A percentile compares a stretch with the other conserved stretches of the same genome.
Evolutionary conservation across 2,113 vertebrate species (phyloP).

Genomic region (Dunckerocampus dactyliophorus): DNA sequence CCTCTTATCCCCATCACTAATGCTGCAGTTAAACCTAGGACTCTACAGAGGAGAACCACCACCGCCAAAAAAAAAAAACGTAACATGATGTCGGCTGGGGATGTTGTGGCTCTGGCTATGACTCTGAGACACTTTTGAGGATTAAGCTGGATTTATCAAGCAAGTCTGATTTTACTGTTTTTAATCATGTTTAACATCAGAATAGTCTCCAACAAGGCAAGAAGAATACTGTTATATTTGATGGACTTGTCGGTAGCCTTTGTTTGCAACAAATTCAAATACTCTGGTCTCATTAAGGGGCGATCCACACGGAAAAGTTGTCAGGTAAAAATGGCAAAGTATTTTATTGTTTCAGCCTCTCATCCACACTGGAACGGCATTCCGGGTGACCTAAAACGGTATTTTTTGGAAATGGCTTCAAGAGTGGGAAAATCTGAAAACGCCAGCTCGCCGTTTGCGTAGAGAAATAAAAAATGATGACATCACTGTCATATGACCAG

Average conservation of each 20-base stretch:
- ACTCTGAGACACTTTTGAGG: slow-evolving; percentile 40
- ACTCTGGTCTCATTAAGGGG: slow-evolving; percentile 5
- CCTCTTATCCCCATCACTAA: slow-evolving; percentile 54
- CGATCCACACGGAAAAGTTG: no score
- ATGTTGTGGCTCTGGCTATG: background rate
- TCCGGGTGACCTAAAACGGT: no score
- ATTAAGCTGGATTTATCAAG: slow-evolving; percentile 46
- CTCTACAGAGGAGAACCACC: slow-evolving; percentile 41
- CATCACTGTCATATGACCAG: no score
- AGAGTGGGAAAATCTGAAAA: no score
- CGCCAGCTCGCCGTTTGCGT: no score
- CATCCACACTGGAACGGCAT: no score
- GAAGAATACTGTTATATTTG: slow-evolving; percentile 13
- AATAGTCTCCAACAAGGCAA: slow-evolving; percentile 22
- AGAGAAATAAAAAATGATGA: no score
- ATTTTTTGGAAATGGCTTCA: no score
- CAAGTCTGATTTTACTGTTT: slow-evolving; percentile 17
- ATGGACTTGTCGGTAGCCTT: background rate
- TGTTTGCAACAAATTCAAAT: slow-evolving; percentile 1
- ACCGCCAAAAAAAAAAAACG: slow-evolving; percentile 49
- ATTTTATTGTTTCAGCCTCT: no score
- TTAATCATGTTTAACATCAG: slow-evolving; percentile 13
- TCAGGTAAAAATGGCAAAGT: no score
- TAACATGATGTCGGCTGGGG: slow-evolving; percentile 16
- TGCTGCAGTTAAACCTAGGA: slow-evolving; percentile 45